Evolutionary conservation across 2,113 vertebrate species (phyloP).

Genomic region (Bothrops jararaca): DNA sequence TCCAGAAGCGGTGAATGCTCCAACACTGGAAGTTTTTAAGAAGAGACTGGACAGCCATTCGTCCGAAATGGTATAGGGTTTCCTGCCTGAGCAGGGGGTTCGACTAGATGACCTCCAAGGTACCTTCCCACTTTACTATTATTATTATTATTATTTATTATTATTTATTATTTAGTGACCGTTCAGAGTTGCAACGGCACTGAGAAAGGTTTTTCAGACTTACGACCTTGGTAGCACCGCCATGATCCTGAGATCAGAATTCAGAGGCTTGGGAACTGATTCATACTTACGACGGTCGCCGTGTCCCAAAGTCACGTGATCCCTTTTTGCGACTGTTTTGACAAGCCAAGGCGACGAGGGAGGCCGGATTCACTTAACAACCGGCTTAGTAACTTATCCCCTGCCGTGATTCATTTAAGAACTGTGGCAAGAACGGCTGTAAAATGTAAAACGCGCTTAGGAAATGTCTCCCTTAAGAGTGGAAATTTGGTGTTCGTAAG

Average conservation of each 20-base stretch:
- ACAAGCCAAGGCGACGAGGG: too few species aligned
- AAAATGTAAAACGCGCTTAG: not conserved
- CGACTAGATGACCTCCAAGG: too few species aligned
- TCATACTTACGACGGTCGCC: not conserved
- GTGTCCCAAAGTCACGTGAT: too few species aligned
- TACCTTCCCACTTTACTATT: too few species aligned
- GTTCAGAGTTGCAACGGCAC: not conserved
- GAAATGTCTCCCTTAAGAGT: not conserved
- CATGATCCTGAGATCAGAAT: rapidly evolving
- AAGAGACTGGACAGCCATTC: too few species aligned
- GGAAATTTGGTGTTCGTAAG: not conserved
- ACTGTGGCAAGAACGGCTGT: not conserved
- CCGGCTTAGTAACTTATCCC: not conserved
- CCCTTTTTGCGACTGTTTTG: too few species aligned
- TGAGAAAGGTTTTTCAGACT: not conserved
- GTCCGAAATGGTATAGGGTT: too few species aligned
- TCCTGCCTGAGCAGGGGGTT: too few species aligned
- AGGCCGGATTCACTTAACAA: not conserved
- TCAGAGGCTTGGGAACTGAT: not conserved
- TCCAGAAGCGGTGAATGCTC: too few species aligned
- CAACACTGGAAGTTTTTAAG: too few species aligned
- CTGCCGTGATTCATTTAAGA: not conserved
- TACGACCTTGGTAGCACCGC: not conserved
- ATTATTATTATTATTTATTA: too few species aligned
- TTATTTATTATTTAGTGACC: too few species aligned